Base-by-base conservation (phyloP, 2,888 invertebrate species). In the Thyatira batis region DNA sequence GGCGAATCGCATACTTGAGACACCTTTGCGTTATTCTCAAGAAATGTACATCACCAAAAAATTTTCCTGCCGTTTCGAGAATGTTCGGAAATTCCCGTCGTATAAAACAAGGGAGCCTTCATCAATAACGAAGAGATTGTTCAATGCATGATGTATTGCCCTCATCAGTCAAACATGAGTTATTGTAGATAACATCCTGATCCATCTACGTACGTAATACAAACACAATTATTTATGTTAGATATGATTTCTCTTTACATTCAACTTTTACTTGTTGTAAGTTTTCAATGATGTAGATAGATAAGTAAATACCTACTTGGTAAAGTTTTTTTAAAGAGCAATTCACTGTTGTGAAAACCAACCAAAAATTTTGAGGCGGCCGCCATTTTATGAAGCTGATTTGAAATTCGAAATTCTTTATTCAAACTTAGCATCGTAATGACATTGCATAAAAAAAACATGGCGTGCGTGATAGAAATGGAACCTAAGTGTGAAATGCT, bases 1-100 rank as follows among this genome's bases (percentile, higher is more conserved):
- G 80, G 82, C 80, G 82, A 83, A 85, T 85, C 84, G 84, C 80
- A 78, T 79, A 73, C 78, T 76, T 70, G 73, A 65, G 71, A 72
- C 71, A 69, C 63, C 60, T 67, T 54, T 55, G 55, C 55, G 53
- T 52, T 54, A 57, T 55, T 54, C 0, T 39, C 2, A 6, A 13
- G 17, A 13, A 13, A 13, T 13, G 6, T 13, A 33, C 13, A n/a
- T 33, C 28, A 33, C 30, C 13, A n/a, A 33, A 11, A 11, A 3
- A 8, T 13, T 13, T 33, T 33, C 13, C 13, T 11, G n/a, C 11
- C 11, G 8, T 33, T 33, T 13, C 13, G 13, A n/a, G n/a, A n/a
- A n/a, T n/a, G n/a, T n/a, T n/a, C n/a, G n/a, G n/a, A n/a, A n/a
- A n/a, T n/a, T n/a, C n/a, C n/a, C n/a, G n/a, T n/a, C n/a, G n/a